Conservation (phyloP, 1,140 invertebrate species). For the Dendrolimus punctatus region DNA sequence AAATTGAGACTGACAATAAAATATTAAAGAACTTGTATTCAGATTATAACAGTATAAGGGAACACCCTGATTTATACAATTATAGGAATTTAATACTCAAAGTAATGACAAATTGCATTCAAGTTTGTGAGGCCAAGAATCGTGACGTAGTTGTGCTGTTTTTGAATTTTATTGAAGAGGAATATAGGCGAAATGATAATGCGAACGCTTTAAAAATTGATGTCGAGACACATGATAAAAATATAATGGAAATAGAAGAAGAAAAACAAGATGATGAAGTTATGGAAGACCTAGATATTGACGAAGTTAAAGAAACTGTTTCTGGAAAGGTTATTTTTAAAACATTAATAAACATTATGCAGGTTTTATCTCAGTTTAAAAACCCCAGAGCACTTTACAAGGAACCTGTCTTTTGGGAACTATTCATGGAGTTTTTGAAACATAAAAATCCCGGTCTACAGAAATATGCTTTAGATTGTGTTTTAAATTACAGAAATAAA, state of each 20-base stretch:
- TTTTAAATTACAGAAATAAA: constrained; percentile 88
- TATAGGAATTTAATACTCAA: constrained; percentile 87
- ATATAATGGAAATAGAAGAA: constrained; percentile 47
- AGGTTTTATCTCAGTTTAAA: constrained; percentile 84
- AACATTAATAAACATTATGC: constrained; percentile 80
- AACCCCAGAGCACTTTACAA: constrained; percentile 86
- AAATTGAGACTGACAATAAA: constrained; percentile 38
- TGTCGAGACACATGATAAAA: constrained; percentile 33
- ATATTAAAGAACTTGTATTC: constrained; percentile 41
- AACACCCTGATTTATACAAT: constrained; percentile 81
- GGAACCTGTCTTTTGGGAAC: constrained; percentile 81
- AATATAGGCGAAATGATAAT: constrained; percentile 61
- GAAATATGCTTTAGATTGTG: constrained; percentile 87
- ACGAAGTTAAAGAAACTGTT: constrained; percentile 51
- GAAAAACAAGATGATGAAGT: constrained; percentile 38
- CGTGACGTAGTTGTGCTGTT: constrained; percentile 84
- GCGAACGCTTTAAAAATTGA: constrained; percentile 51
- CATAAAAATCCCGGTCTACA: constrained; percentile 86
- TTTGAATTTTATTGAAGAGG: constrained; percentile 83
- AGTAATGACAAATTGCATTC: constrained; percentile 80
- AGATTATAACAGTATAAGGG: constrained; percentile 56
- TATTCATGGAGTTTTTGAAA: constrained; percentile 85
- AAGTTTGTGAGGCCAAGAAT: constrained; percentile 84
- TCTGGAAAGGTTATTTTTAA: constrained; percentile 72
- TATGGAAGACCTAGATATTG: constrained; percentile 35